phyloP scores from a whole-genome alignment of 2,888 invertebrate species.

The Eretmocerus hayati region DNA sequence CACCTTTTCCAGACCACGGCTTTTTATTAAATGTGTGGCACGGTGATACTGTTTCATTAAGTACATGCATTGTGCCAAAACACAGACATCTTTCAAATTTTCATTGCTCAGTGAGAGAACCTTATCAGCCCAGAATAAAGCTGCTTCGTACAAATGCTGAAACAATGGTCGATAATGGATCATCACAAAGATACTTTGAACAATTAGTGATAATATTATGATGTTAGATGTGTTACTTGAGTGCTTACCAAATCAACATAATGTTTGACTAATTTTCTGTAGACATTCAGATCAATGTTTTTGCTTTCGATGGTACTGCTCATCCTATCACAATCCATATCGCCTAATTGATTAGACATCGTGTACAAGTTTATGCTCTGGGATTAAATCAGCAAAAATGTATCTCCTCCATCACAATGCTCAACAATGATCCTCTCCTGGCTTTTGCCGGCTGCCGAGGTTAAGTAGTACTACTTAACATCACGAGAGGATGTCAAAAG shows the following conservation, averaged over 20 bases:
- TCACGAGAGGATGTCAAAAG: no score
- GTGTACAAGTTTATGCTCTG: no score
- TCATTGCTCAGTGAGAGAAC: constrained; percentile 70
- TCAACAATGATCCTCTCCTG: no score
- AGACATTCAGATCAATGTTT: constrained; percentile 53
- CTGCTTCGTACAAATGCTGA: constrained; percentile 67
- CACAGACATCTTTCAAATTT: constrained; percentile 79
- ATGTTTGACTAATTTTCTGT: constrained; percentile 61
- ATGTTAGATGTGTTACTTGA: no score
- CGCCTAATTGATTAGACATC: constrained; percentile 36
- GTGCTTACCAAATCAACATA: constrained; percentile 64
- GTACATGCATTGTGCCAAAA: constrained; percentile 84
- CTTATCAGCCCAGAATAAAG: constrained; percentile 94
- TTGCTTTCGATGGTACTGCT: constrained; percentile 33
- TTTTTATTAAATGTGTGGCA: constrained; percentile 75
- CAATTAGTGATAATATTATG: no score
- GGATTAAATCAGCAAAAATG: no score
- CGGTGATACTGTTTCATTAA: constrained; percentile 82
- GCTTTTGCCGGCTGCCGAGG: no score
- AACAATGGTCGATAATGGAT: constrained; percentile 28
- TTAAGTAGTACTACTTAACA: no score
- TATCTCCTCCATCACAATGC: no score
- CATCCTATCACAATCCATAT: constrained; percentile 34
- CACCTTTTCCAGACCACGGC: constrained; percentile 64
- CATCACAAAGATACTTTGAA: no score